Conservation (phyloP, 2,888 invertebrate genomes). For the Subacronicta megacephala region DNA sequence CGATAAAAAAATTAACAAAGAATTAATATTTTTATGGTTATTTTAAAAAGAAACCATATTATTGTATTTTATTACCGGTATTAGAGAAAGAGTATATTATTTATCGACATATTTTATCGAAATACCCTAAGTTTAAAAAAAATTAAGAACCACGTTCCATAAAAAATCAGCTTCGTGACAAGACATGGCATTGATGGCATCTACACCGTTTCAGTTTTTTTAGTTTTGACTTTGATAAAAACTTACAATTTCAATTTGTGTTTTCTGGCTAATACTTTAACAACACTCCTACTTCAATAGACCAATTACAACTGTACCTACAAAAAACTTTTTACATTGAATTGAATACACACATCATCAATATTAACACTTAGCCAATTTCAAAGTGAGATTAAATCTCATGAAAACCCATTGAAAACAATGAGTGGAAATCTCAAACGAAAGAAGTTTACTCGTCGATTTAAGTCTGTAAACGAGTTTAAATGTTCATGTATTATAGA, state of each 20-base stretch:
- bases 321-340: slow-evolving; percentile 17
- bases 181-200: no score
- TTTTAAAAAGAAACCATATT: background rate
- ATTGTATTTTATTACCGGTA: no score
- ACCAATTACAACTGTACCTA: slow-evolving; percentile 10
- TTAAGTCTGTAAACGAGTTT: slow-evolving; percentile 34
- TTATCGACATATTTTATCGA: no score
- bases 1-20: background rate
- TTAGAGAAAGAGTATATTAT: no score
- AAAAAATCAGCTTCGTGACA: no score
- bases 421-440: slow-evolving; percentile 43
- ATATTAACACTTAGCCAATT: slow-evolving; percentile 44
- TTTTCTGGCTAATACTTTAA: no score
- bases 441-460: slow-evolving; percentile 33
- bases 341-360: slow-evolving; percentile 35
- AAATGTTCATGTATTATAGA: slow-evolving; percentile 59
- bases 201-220: no score
- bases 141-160: no score
- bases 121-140: no score
- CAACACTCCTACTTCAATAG: background rate
- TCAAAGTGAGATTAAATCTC: slow-evolving; percentile 42
- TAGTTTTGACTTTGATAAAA: background rate
- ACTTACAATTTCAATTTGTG: no score
- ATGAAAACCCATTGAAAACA: slow-evolving; percentile 60
- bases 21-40: background rate